These are phyloP conservation scores for Syrista parreyssii DNA, from an alignment of 2,888 invertebrate species.

Conservation along the genomic window DNA sequence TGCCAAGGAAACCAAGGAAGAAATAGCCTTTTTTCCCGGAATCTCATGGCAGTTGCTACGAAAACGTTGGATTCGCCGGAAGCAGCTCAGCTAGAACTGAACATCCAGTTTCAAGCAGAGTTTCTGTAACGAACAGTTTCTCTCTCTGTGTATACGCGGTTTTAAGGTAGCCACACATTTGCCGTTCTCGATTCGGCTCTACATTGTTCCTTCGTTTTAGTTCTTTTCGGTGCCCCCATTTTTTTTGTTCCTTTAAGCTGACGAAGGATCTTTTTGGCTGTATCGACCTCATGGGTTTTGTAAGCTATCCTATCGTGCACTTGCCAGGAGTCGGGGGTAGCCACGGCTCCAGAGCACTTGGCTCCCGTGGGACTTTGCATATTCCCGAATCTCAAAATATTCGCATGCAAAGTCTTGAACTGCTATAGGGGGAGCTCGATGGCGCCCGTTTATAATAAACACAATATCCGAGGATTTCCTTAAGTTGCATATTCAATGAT, in stretches of 20 bases:
- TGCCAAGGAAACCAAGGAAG: not conserved
- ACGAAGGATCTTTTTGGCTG: not conserved
- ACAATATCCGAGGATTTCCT: slow-evolving; percentile 65
- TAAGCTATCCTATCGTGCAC: not conserved
- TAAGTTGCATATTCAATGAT: slow-evolving; percentile 81
- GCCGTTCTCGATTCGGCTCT: not conserved
- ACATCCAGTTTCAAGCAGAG: slow-evolving; percentile 15
- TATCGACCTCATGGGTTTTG: not conserved
- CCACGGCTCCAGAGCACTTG: not conserved
- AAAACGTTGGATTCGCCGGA: not conserved
- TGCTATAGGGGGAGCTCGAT: not conserved
- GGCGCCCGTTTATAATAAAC: slow-evolving; percentile 62
- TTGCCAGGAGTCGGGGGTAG: not conserved
- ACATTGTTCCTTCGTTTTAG: not conserved
- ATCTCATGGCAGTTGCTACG: not conserved
- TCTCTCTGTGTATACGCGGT: not conserved
- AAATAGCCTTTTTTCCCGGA: not conserved
- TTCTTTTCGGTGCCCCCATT: not conserved
- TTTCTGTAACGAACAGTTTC: not conserved
- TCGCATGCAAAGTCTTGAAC: slow-evolving; percentile 52
- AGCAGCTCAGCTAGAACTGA: slow-evolving; percentile 19
- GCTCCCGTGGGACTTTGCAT: slow-evolving; percentile 16
- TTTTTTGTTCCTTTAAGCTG: not conserved
- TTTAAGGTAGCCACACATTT: not conserved
- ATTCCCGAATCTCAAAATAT: slow-evolving; percentile 63